Percentiles rank a stretch among this genome's conserved stretches.
phyloP scores from a whole-genome alignment of 2,797 vertebrate species.

The Cygnus olor region DNA sequence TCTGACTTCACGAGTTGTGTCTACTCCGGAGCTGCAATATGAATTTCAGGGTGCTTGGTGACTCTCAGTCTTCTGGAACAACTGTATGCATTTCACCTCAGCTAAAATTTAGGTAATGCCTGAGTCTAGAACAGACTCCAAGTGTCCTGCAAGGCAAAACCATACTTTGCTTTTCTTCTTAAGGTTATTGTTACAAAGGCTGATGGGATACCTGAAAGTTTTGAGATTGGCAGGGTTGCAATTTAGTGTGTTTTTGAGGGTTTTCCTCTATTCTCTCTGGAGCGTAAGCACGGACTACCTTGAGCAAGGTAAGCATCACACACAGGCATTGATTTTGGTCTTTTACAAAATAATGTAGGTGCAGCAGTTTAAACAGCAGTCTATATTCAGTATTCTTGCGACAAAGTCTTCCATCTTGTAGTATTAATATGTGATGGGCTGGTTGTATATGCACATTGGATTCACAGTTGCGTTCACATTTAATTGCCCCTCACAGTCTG shows the following conservation, averaged over 20 bases:
- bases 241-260: not conserved
- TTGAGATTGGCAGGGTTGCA: not conserved
- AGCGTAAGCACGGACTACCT: not conserved
- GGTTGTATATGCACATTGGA: not conserved
- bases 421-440: not conserved
- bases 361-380: not conserved
- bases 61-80: not conserved
- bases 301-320: not conserved
- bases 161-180: not conserved
- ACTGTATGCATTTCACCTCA: not conserved
- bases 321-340: not conserved
- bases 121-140: not conserved
- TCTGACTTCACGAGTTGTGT: not conserved
- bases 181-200: not conserved
- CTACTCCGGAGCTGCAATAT: not conserved
- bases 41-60: not conserved
- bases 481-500: not conserved
- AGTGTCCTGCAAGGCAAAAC: not conserved
- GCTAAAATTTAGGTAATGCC: not conserved
- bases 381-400: not conserved
- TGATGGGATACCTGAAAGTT: not conserved
- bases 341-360: not conserved
- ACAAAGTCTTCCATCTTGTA: not conserved
- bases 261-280: not conserved
- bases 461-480: not conserved